Percentiles rank a stretch among this genome's conserved stretches.
These are phyloP conservation scores for Rynchops niger DNA, from an alignment of 2,113 vertebrate genomes.

Conservation along the genomic window DNA sequence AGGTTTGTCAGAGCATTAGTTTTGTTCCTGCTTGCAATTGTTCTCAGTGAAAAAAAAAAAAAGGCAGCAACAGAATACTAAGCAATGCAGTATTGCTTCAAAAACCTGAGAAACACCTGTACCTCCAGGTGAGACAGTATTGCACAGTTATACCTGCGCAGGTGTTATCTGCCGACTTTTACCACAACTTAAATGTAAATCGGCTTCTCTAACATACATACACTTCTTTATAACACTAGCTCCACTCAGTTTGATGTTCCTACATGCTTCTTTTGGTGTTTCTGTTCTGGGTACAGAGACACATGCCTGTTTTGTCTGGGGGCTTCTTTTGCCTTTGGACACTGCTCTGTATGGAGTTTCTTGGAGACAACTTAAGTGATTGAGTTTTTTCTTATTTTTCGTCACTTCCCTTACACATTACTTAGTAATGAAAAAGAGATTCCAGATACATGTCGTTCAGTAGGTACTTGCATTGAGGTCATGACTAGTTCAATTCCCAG, in stretches of 20 bases:
- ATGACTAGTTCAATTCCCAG: not conserved
- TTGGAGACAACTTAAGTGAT: not conserved
- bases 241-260: not conserved
- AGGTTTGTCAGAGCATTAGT: not conserved
- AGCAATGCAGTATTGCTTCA: not conserved
- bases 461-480: not conserved
- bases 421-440: not conserved
- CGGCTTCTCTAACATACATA: not conserved
- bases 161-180: accelerated
- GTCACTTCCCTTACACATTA: not conserved
- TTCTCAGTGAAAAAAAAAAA: not conserved
- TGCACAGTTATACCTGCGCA: not conserved
- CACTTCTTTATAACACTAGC: accelerated
- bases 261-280: not conserved
- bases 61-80: not conserved
- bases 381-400: not conserved
- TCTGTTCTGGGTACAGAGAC: not conserved
- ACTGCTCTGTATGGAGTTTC: not conserved
- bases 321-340: not conserved
- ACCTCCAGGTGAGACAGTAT: not conserved
- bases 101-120: not conserved
- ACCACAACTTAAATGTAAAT: not conserved
- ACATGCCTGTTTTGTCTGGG: not conserved
- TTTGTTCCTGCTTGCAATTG: not conserved
- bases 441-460: not conserved